These are phyloP conservation scores for Pipistrellus pipistrellus DNA, from an alignment of 2,797 vertebrate genomes.

Conservation along the genomic window DNA sequence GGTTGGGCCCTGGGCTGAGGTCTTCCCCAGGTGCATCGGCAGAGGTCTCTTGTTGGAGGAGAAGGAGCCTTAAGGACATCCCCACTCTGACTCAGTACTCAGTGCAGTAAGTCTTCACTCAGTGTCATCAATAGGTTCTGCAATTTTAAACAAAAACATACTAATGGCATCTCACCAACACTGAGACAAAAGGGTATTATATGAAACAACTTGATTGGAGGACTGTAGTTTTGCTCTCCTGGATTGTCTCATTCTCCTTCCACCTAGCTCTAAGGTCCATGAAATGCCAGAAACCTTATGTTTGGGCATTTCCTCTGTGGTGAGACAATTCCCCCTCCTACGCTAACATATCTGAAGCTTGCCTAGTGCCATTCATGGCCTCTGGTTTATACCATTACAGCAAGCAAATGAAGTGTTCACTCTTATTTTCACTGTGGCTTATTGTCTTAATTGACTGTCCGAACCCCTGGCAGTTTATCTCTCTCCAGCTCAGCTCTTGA, in stretches of 20 bases:
- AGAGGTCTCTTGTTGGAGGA: not conserved
- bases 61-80: not conserved
- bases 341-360: not conserved
- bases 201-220: not conserved
- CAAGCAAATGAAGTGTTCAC: not conserved
- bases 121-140: not conserved
- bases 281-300: not conserved
- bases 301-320: not conserved
- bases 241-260: not conserved
- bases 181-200: not conserved
- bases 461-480: not conserved
- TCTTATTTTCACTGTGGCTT: not conserved
- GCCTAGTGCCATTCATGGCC: not conserved
- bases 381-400: not conserved
- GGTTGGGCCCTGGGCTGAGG: not conserved
- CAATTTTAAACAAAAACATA: not conserved
- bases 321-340: not conserved
- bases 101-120: not conserved
- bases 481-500: not conserved
- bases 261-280: rapidly evolving
- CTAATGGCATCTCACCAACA: not conserved
- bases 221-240: not conserved
- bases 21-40: not conserved
- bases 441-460: not conserved
- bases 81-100: not conserved